phyloP scores from a whole-genome alignment of 2,888 invertebrate genomes.

The Ichneumoninae sp. region DNA sequence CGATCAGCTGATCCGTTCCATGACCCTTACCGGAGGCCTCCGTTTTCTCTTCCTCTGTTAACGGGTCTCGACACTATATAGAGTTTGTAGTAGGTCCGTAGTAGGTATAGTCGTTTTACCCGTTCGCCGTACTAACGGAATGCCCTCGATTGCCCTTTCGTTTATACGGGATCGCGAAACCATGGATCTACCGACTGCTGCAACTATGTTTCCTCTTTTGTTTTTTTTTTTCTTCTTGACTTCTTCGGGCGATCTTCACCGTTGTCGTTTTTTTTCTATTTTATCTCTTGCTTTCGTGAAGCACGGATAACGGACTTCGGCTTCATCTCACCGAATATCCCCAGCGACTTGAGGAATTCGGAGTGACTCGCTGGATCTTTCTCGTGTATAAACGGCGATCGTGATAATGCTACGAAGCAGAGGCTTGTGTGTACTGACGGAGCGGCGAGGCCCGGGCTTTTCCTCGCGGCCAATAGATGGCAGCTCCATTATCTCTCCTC shows the following conservation, averaged over 20 bases:
- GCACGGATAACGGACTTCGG: slow-evolving; percentile 53
- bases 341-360: slow-evolving; percentile 8
- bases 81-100: slow-evolving; percentile 20
- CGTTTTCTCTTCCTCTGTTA: slow-evolving; percentile 70
- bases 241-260: slow-evolving; percentile 11
- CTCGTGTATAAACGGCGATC: slow-evolving; percentile 33
- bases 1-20: slow-evolving; percentile 85
- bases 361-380: slow-evolving; percentile 28
- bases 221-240: slow-evolving; percentile 44
- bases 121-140: slow-evolving; percentile 43
- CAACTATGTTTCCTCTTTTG: slow-evolving; percentile 68
- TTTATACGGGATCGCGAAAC: slow-evolving; percentile 52
- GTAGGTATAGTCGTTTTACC: slow-evolving; percentile 39
- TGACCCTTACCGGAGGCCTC: slow-evolving; percentile 77
- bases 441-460: slow-evolving; percentile 75
- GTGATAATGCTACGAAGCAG: slow-evolving; percentile 52
- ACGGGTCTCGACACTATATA: slow-evolving; percentile 64
- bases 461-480: slow-evolving; percentile 82
- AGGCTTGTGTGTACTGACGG: slow-evolving; percentile 41
- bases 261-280: slow-evolving; percentile 16
- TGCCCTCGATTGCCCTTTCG: slow-evolving; percentile 49
- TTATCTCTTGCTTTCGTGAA: slow-evolving; percentile 57
- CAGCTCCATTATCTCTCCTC: slow-evolving; percentile 82
- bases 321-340: slow-evolving; percentile 48
- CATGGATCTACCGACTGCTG: slow-evolving; percentile 16